Evolutionary conservation across 2,797 vertebrate genomes (phyloP).

Genomic region (Gymnodraco acuticeps): DNA sequence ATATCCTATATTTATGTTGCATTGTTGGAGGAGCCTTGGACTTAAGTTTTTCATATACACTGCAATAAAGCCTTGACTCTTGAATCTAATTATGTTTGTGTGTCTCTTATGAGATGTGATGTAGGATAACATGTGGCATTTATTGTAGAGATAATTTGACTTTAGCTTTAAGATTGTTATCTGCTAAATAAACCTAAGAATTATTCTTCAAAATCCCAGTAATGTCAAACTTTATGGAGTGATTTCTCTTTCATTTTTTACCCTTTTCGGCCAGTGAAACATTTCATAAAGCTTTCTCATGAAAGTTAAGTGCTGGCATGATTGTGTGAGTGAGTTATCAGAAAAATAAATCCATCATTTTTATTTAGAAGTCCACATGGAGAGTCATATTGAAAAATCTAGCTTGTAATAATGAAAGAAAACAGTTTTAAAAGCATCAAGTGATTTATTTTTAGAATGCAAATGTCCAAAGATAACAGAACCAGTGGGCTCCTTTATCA

Average conservation of each 20-base stretch:
- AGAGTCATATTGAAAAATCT: neutral
- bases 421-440: constrained; percentile 1
- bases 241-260: neutral
- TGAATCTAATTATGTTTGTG: neutral
- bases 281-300: neutral
- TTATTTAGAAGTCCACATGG: too few species aligned
- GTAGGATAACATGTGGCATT: too few species aligned
- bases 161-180: neutral
- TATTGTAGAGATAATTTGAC: neutral
- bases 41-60: too few species aligned
- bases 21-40: too few species aligned
- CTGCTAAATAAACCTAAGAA: neutral
- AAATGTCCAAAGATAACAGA: constrained; percentile 29
- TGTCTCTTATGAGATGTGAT: neutral
- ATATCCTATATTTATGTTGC: too few species aligned
- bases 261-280: neutral
- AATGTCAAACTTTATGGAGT: neutral
- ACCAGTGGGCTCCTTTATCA: constrained; percentile 32
- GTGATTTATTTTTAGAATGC: constrained; percentile 33
- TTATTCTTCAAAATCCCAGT: neutral
- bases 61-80: too few species aligned
- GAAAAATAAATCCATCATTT: neutral
- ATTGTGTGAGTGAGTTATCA: neutral
- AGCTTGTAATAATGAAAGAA: neutral
- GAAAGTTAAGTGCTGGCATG: neutral